A percentile compares a stretch with the other conserved stretches of the same genome.
Evolutionary conservation across 2,797 vertebrate species (phyloP).

Genomic region (Catamblyrhynchus diadema): DNA sequence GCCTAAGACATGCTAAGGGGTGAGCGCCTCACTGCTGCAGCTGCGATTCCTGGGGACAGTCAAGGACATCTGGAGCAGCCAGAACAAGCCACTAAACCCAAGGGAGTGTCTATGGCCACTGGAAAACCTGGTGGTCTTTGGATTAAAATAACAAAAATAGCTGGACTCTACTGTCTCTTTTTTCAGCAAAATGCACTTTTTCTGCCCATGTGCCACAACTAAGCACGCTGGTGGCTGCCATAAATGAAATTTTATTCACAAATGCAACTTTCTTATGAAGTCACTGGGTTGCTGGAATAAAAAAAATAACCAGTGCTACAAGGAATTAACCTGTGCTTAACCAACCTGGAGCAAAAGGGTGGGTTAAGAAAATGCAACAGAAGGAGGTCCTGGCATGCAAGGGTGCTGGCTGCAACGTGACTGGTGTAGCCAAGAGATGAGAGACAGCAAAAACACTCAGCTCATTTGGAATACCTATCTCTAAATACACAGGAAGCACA

Average conservation of each 20-base stretch:
- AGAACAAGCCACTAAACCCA: background rate
- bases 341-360: background rate
- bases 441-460: background rate
- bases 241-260: background rate
- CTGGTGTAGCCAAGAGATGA: background rate
- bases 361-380: background rate
- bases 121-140: background rate
- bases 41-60: background rate
- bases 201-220: background rate
- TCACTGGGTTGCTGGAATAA: background rate
- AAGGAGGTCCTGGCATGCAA: background rate
- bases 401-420: background rate
- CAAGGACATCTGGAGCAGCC: background rate
- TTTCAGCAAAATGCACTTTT: background rate
- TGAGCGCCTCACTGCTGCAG: background rate
- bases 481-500: conserved; percentile 17
- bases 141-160: background rate
- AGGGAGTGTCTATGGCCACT: background rate
- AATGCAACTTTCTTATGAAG: background rate
- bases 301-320: background rate
- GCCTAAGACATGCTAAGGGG: conserved; percentile 38
- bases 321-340: conserved; percentile 1
- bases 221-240: background rate
- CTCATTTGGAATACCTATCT: background rate
- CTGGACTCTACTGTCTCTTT: background rate